Base-by-base conservation (phyloP, 64 coral and sea anemone genomes). In the Cladopsammia gracilis region DNA sequence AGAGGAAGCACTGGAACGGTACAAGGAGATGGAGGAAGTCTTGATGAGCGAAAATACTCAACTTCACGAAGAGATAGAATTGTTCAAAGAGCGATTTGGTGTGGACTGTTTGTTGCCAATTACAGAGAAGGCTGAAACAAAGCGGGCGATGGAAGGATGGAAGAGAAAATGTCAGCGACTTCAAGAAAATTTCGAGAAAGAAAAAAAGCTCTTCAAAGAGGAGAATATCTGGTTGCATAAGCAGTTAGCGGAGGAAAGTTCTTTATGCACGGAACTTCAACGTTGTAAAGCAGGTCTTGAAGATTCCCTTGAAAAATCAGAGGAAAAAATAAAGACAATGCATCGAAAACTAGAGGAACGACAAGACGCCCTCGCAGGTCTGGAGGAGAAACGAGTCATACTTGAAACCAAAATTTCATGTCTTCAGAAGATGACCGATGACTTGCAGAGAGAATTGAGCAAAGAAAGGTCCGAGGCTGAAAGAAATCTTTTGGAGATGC, bases 381-480 rank as follows among this genome's bases (percentile, higher is more conserved):
- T 68, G 18, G 80, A 84, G 20, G 80, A 84, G 10, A 84, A 18
- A 26, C 80, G 80, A 23, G 62, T 84, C 8, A 26, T 62, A 19
- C 80, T 68, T 20, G 80, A 84, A 50, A 84, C 80, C 44, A 84
- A 84, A 68, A 9, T 84, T 67, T 45, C 45, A 24, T 84, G 80
- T 47, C 43, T 84, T 68, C 61, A 84, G 45, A 84, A 84, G 45
- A 43, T 68, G 19, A 84, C 66, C 62, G 58, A 23, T 5, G 80
- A 84, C 16, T 50, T 84, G n/a, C 80, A 84, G 45, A 67, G 20
- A 16, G 80, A 84, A 46, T 48, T 84, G 44, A 84, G 80, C 42
- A 84, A 84, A 67, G 80, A 84, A 68, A 84, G 80, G 45, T 84
- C 42, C 43, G 80, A 84, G 19, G 80, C 80, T 50, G 80, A 84